Percentiles rank a stretch among this genome's conserved stretches.
These are phyloP conservation scores for Bagarius yarrelli DNA, from an alignment of 2,113 vertebrate genomes.

Conservation along the genomic window DNA sequence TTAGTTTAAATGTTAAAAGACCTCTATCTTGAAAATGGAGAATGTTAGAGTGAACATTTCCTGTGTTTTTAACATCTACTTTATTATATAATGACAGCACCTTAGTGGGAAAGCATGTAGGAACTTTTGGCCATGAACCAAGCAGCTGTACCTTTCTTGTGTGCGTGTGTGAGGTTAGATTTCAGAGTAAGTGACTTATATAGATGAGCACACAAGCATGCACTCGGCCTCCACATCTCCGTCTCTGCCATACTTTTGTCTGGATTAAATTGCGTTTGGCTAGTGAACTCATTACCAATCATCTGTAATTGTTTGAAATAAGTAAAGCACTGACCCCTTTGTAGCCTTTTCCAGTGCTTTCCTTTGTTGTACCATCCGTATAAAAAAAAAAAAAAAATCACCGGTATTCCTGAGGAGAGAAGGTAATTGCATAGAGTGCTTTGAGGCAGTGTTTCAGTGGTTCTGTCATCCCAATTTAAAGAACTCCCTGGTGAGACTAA, in stretches of 20 bases:
- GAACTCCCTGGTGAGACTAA: conserved; percentile 41
- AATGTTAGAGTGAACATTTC: conserved; percentile 25
- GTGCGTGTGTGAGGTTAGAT: conserved; percentile 2
- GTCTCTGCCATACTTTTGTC: not conserved
- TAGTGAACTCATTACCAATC: conserved; percentile 21
- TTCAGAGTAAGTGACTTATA: conserved; percentile 3
- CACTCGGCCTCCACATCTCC: not conserved
- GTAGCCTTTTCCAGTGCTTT: conserved; percentile 34
- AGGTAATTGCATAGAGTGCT: conserved; percentile 48
- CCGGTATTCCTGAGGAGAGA: conserved; percentile 34
- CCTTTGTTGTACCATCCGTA: not conserved
- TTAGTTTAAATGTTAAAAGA: conserved; percentile 30
- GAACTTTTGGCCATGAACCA: not conserved
- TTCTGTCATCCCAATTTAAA: conserved; percentile 40
- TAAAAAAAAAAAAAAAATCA: not conserved
- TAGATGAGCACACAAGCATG: not conserved
- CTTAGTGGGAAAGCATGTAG: not conserved
- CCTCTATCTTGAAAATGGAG: conserved; percentile 36
- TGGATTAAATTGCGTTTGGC: conserved; percentile 23
- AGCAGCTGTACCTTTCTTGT: not conserved
- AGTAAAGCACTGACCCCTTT: conserved; percentile 18
- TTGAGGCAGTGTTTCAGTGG: conserved; percentile 42
- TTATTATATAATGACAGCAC: conserved; percentile 18
- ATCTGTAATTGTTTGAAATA: conserved; percentile 34
- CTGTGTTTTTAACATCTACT: conserved; percentile 9